phyloP scores from a whole-genome alignment of 1,140 invertebrate genomes.

The Leptestheria dahalacensis region DNA sequence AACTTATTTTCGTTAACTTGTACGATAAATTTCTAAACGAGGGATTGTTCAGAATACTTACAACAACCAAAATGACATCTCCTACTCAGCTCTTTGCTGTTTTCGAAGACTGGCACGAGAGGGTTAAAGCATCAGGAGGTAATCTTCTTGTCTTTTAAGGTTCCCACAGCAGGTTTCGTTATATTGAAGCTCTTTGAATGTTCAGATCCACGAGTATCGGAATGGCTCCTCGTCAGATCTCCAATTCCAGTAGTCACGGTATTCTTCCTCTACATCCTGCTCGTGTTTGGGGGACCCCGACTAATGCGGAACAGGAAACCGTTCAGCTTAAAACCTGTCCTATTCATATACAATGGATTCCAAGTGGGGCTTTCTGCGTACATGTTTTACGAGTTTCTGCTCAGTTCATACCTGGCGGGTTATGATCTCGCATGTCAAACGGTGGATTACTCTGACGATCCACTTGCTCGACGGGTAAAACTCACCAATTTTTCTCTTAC shows the following conservation, averaged over 20 bases:
- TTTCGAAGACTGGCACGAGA: too few relatives aligned
- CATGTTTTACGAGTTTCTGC: constrained; percentile 28
- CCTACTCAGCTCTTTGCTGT: too few relatives aligned
- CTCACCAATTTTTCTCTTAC: too few relatives aligned
- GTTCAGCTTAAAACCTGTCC: constrained; percentile 26
- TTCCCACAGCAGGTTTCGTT: neutral
- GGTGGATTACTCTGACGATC: constrained; percentile 53
- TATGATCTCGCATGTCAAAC: constrained; percentile 74
- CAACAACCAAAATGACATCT: too few relatives aligned
- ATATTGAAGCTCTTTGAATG: neutral
- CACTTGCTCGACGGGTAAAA: constrained; percentile 54
- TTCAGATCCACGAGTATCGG: constrained; percentile 30
- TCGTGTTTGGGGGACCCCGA: constrained; percentile 29
- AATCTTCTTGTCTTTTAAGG: too few relatives aligned
- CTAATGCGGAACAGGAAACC: constrained; percentile 30
- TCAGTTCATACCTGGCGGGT: constrained; percentile 27
- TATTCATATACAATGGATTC: constrained; percentile 32
- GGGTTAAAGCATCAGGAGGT: too few relatives aligned
- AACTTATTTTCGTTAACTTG: too few relatives aligned
- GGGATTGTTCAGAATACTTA: too few relatives aligned
- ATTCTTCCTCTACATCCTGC: constrained; percentile 27
- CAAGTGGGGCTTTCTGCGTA: constrained; percentile 28
- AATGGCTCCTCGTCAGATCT: constrained; percentile 32
- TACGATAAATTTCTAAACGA: too few relatives aligned
- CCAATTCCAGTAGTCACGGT: constrained; percentile 29